A percentile compares a stretch with the other conserved stretches of the same genome.
Conservation (phyloP, 1,140 invertebrate species). For the Oreohelix idahoensis region DNA sequence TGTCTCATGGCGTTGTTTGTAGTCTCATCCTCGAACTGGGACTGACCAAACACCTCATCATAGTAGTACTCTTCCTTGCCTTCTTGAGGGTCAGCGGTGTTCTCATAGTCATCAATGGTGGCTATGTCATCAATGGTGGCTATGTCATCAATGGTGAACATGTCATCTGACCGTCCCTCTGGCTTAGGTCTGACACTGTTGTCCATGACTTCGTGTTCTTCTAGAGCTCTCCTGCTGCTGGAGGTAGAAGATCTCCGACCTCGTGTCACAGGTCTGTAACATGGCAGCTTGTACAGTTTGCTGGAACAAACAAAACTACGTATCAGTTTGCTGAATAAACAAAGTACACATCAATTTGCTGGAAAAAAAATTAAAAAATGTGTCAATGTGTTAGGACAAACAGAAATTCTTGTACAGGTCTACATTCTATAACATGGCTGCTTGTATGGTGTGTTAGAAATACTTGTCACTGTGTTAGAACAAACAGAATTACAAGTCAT, state of each 20-base stretch:
- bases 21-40: slow-evolving; percentile 31
- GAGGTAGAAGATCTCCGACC: slow-evolving; percentile 15
- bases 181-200: not conserved
- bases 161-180: not conserved
- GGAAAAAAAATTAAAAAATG: not conserved
- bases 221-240: slow-evolving; percentile 26
- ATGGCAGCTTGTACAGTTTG: slow-evolving; percentile 11
- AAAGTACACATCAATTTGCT: too few species aligned
- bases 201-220: slow-evolving; percentile 15
- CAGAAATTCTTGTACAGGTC: not conserved
- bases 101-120: slow-evolving; percentile 12
- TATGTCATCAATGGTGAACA: slow-evolving; percentile 28
- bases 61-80: slow-evolving; percentile 32
- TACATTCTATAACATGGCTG: too few species aligned
- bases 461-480: too few species aligned
- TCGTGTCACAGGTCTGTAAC: not conserved
- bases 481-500: too few species aligned
- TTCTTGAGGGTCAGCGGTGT: not conserved
- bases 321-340: too few species aligned
- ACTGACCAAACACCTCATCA: slow-evolving; percentile 39
- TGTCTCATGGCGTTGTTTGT: slow-evolving; percentile 33
- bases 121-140: not conserved
- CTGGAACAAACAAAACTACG: not conserved
- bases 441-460: too few species aligned
- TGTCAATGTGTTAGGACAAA: not conserved